phyloP scores from a whole-genome alignment of 2,888 invertebrate genomes.

The Drosophila nr. fundita region DNA sequence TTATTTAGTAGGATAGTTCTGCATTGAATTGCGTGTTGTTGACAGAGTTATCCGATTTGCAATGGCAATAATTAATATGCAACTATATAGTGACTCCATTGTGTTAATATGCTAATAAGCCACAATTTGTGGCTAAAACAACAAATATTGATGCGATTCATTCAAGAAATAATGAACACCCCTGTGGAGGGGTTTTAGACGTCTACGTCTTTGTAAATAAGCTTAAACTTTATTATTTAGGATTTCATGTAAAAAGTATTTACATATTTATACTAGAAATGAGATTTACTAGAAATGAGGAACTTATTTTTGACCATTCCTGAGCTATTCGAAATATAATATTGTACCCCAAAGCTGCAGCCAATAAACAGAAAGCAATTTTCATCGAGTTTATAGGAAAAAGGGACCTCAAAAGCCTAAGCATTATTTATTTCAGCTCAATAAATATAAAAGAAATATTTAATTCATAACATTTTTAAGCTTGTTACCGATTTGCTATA shows the following conservation, averaged over 20 bases:
- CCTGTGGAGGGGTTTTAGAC: background rate
- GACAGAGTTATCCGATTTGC: slow-evolving; percentile 2
- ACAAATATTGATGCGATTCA: background rate
- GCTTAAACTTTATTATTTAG: background rate
- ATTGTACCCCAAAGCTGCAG: background rate
- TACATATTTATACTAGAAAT: background rate
- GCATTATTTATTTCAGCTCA: background rate
- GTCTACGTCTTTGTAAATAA: background rate
- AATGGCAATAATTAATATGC: slow-evolving; percentile 8
- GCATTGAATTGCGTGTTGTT: slow-evolving; percentile 14
- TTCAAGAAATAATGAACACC: background rate
- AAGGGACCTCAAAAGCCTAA: background rate
- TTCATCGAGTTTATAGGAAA: background rate
- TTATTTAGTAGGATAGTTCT: slow-evolving; percentile 30
- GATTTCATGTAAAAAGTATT: background rate
- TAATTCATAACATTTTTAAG: background rate
- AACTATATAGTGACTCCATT: background rate
- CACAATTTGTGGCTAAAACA: background rate
- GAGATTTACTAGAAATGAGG: background rate
- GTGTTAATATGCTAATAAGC: background rate
- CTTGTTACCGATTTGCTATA: background rate
- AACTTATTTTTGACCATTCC: background rate
- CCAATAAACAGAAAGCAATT: background rate
- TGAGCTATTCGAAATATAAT: background rate
- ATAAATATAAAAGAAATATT: background rate